Percentiles rank a stretch among this genome's conserved stretches.
phyloP scores from a whole-genome alignment of 2,113 vertebrate species.

The Oostethus manadensis region DNA sequence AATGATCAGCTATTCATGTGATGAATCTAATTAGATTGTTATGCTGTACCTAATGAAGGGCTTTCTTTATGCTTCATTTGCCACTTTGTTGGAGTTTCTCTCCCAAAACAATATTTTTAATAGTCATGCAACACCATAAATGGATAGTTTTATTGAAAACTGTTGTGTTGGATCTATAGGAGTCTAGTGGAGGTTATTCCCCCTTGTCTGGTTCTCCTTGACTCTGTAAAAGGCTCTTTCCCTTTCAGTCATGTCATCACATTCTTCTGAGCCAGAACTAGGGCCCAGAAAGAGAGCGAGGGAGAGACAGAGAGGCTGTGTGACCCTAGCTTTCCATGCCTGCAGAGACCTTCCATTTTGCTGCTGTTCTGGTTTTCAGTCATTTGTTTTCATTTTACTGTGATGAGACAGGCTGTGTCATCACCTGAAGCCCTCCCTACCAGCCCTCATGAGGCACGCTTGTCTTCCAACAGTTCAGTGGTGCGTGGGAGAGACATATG shows the following conservation, averaged over 20 bases:
- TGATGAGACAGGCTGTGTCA: slow-evolving; percentile 63
- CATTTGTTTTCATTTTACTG: slow-evolving; percentile 64
- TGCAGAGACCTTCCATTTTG: slow-evolving; percentile 48
- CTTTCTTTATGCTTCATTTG: too few relatives aligned
- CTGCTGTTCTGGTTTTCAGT: slow-evolving; percentile 44
- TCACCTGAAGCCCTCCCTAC: slow-evolving; percentile 29
- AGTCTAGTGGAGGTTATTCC: slow-evolving; percentile 9
- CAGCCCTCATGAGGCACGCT: slow-evolving; percentile 51
- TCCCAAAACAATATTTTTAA: too few relatives aligned
- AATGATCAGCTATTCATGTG: too few relatives aligned
- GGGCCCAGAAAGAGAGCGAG: slow-evolving; percentile 32
- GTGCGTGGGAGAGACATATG: slow-evolving; percentile 52
- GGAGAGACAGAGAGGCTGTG: slow-evolving; percentile 19
- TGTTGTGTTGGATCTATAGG: background rate
- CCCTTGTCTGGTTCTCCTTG: slow-evolving; percentile 27
- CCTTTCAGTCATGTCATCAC: slow-evolving; percentile 47
- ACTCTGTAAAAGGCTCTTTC: slow-evolving; percentile 30
- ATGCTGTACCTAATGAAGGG: too few relatives aligned
- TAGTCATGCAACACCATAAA: too few relatives aligned
- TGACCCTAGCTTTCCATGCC: slow-evolving; percentile 36
- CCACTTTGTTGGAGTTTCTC: too few relatives aligned
- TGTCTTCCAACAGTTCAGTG: slow-evolving; percentile 57
- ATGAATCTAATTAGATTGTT: too few relatives aligned
- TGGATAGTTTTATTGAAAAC: background rate
- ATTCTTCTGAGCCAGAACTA: slow-evolving; percentile 34